Evolutionary conservation across 37 sponge, comb jelly and placozoan genomes (phyloP).

Genomic region (Hexactinellida sp.): DNA sequence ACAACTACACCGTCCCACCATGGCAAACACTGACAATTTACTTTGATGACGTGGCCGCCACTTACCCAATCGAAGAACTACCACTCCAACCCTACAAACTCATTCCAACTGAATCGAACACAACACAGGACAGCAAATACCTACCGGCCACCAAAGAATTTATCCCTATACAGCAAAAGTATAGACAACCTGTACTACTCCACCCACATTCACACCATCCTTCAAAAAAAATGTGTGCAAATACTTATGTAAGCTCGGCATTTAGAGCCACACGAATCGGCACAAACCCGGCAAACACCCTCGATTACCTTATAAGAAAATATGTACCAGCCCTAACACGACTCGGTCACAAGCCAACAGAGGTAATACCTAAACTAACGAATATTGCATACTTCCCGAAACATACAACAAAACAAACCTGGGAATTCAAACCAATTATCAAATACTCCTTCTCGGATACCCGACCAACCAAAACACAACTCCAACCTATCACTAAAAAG

Average conservation of each 20-base stretch:
- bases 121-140: background rate
- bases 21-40: background rate
- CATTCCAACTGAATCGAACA: background rate
- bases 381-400: background rate
- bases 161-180: background rate
- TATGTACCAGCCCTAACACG: background rate
- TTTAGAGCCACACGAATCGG: background rate
- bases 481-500: background rate
- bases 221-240: background rate
- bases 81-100: background rate
- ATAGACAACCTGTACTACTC: background rate
- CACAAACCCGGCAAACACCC: background rate
- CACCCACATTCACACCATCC: background rate
- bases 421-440: background rate
- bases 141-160: background rate
- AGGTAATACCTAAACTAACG: background rate
- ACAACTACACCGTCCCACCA: background rate
- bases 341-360: background rate
- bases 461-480: background rate
- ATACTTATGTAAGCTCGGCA: background rate
- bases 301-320: background rate
- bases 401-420: background rate
- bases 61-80: background rate
- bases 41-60: background rate
- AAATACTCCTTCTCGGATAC: background rate